A percentile compares a stretch with the other conserved stretches of the same genome.
Evolutionary conservation across 2,113 vertebrate species (phyloP).

Genomic region (Rhadina sibilatrix): DNA sequence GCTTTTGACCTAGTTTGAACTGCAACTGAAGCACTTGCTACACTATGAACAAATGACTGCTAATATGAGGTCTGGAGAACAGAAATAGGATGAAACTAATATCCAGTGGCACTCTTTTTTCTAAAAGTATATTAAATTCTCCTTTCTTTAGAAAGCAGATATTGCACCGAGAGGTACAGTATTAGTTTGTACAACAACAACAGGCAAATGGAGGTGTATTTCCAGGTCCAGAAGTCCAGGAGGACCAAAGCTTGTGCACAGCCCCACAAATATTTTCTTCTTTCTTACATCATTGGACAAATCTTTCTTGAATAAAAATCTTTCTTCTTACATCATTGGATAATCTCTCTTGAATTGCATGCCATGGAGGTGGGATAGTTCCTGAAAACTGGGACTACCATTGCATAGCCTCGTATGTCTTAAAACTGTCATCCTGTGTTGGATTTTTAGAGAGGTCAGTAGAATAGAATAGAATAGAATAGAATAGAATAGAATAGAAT

Average conservation of each 20-base stretch:
- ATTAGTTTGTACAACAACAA: background rate
- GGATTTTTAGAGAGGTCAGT: background rate
- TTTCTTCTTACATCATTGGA: background rate
- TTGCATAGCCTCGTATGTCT: background rate
- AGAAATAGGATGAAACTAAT: background rate
- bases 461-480: background rate
- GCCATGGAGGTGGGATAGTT: accelerated
- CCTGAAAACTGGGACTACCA: background rate
- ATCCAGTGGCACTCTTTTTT: background rate
- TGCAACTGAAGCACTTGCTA: background rate
- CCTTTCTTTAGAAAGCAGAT: background rate
- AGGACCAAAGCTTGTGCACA: background rate
- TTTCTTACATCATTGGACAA: background rate
- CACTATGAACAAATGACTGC: background rate
- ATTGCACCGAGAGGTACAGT: background rate
- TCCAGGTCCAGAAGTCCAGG: background rate
- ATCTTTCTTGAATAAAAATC: background rate
- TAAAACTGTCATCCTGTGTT: background rate
- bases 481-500: background rate
- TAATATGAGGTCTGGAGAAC: background rate
- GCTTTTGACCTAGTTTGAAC: background rate
- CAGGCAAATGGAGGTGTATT: background rate
- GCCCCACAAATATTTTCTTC: background rate
- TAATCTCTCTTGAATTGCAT: background rate
- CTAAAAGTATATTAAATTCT: background rate